phyloP scores from a whole-genome alignment of 2,113 vertebrate genomes.

The Nothoprocta perdicaria region DNA sequence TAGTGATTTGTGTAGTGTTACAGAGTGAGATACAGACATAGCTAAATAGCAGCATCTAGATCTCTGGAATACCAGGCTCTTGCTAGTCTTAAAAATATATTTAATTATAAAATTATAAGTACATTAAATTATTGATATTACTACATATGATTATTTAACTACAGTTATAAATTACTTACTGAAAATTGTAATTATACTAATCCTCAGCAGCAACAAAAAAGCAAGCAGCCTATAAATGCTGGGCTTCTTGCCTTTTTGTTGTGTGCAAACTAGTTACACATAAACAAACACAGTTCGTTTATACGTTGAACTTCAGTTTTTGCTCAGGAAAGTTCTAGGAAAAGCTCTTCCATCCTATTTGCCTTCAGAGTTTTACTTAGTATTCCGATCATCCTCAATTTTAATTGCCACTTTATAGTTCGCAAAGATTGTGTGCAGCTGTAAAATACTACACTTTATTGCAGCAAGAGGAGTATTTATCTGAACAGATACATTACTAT shows the following conservation, averaged over 20 bases:
- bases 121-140: not conserved
- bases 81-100: not conserved
- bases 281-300: constrained; percentile 16
- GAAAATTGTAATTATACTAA: not conserved
- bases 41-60: not conserved
- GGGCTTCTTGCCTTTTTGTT: no score
- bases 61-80: not conserved
- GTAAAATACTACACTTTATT: constrained; percentile 70
- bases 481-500: constrained; percentile 73
- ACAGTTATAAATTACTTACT: not conserved
- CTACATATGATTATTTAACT: not conserved
- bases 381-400: constrained; percentile 45
- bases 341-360: not conserved
- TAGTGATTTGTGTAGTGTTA: not conserved
- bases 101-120: not conserved
- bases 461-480: constrained; percentile 72
- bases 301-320: constrained; percentile 7
- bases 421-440: constrained; percentile 44
- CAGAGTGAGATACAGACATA: rapidly evolving
- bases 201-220: not conserved
- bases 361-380: constrained; percentile 30
- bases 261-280: no score
- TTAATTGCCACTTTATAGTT: constrained; percentile 63
- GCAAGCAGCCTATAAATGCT: no score
- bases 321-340: constrained; percentile 30